Percentiles rank a stretch among this genome's conserved stretches.
Conservation (phyloP, 2,888 invertebrate genomes). For the Drosophila prostipennis region DNA sequence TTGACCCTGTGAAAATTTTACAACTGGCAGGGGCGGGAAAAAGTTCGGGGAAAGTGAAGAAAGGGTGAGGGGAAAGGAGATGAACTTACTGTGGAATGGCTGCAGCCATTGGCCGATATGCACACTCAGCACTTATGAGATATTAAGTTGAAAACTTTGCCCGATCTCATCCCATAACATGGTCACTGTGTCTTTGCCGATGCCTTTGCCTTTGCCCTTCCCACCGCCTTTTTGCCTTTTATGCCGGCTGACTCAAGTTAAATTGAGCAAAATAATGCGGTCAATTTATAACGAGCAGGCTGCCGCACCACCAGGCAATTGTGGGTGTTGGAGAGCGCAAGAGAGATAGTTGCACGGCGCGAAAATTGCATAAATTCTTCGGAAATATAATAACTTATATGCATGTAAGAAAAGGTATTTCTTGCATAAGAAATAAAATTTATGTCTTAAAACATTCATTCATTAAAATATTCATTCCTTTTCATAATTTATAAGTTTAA, state of each 20-base stretch:
- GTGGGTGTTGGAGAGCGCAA: slow-evolving; percentile 29
- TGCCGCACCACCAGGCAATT: slow-evolving; percentile 31
- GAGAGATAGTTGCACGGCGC: slow-evolving; percentile 6
- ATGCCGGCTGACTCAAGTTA: slow-evolving; percentile 61
- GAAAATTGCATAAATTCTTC: neutral
- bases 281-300: slow-evolving; percentile 72
- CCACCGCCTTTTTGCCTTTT: neutral
- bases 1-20: slow-evolving; percentile 36
- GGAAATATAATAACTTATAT: too few relatives aligned
- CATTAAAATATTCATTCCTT: too few relatives aligned
- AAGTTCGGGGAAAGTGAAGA: neutral
- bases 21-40: neutral
- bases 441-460: too few relatives aligned
- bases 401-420: too few relatives aligned
- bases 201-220: neutral
- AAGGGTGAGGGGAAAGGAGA: neutral
- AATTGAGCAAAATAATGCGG: slow-evolving; percentile 81
- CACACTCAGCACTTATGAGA: slow-evolving; percentile 68
- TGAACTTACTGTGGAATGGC: slow-evolving; percentile 3
- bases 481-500: too few relatives aligned
- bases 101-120: slow-evolving; percentile 55
- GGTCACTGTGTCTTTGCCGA: slow-evolving; percentile 1
- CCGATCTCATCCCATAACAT: slow-evolving; percentile 16
- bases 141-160: slow-evolving; percentile 73
- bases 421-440: too few relatives aligned